Conservation (phyloP, 2,113 vertebrate species). For the Odocoileus hemionus region DNA sequence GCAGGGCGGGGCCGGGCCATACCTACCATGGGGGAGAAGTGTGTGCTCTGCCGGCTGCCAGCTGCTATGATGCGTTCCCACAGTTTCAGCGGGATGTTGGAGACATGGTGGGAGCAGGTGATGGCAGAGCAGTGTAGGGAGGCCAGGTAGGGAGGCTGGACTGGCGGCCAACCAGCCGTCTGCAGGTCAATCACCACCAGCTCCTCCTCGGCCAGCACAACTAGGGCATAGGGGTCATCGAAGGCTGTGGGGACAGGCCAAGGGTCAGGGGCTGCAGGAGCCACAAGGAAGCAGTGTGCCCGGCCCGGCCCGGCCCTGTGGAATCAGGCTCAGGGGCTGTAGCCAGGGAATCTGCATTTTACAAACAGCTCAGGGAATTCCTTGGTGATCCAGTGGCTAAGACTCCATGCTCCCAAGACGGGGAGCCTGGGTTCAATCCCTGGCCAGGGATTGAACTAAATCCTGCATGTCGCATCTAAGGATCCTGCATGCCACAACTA, state of each 20-base stretch:
- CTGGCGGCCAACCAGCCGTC: constrained; percentile 90
- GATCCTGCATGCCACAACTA: not conserved
- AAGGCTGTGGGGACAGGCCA: constrained; percentile 74
- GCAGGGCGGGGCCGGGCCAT: accelerated
- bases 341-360: not conserved
- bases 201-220: constrained; percentile 97
- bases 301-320: accelerated
- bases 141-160: constrained; percentile 95
- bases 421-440: not conserved
- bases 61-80: constrained; percentile 91
- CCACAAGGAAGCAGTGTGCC: not conserved
- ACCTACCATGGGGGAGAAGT: constrained; percentile 91
- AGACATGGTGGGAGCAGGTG: constrained; percentile 96
- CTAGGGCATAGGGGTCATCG: constrained; percentile 90
- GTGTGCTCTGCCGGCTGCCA: constrained; percentile 88
- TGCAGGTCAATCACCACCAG: constrained; percentile 94
- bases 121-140: constrained; percentile 98
- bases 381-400: not conserved
- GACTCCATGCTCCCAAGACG: not conserved
- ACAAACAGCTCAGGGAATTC: not conserved
- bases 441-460: not conserved
- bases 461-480: not conserved
- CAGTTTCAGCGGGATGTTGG: constrained; percentile 94
- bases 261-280: not conserved
- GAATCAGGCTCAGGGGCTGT: not conserved